A percentile compares a stretch with the other conserved stretches of the same genome.
Evolutionary conservation across 2,113 vertebrate species (phyloP).

Genomic region (Hemichromis elongatus): DNA sequence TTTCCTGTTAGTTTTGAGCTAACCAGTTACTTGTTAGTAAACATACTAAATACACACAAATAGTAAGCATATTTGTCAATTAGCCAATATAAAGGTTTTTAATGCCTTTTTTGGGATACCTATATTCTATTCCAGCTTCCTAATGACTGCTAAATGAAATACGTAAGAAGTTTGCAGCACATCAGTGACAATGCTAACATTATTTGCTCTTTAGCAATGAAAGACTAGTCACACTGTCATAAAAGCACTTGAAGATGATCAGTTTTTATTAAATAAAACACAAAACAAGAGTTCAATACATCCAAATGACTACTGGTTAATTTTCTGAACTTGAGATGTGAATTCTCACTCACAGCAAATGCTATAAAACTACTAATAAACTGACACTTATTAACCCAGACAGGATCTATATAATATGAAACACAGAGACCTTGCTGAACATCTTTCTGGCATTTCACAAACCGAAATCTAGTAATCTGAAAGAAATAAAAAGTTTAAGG

Average conservation of each 20-base stretch:
- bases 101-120: neutral
- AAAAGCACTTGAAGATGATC: neutral
- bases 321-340: neutral
- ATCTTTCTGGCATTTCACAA: neutral
- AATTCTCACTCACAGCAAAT: neutral
- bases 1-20: neutral
- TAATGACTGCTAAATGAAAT: neutral
- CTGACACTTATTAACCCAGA: neutral
- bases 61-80: neutral
- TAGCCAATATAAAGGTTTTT: neutral
- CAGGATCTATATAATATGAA: neutral
- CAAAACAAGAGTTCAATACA: neutral
- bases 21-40: neutral
- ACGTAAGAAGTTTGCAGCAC: neutral
- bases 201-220: neutral
- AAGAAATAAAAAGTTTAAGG: neutral
- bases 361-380: neutral
- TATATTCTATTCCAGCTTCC: neutral
- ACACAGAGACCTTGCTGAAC: neutral
- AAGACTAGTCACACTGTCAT: neutral
- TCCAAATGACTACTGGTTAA: neutral
- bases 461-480: rapidly evolving
- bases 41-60: too few relatives aligned
- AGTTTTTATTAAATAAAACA: neutral
- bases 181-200: neutral